A percentile compares a stretch with the other conserved stretches of the same genome.
Evolutionary conservation across 2,113 vertebrate species (phyloP).

Genomic region (Crypturellus undulatus): DNA sequence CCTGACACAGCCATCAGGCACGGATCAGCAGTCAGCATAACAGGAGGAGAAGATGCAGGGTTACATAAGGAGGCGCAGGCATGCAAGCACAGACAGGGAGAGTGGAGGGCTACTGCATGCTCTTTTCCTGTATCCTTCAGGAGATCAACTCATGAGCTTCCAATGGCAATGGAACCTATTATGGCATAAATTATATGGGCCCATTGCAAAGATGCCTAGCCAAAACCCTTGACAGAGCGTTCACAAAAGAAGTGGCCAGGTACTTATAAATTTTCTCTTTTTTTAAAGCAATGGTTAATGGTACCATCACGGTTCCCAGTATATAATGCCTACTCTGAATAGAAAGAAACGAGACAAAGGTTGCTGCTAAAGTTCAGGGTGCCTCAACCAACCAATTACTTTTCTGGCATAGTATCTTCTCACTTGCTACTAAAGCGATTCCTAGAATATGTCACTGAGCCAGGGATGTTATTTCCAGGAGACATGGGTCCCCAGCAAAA

Average conservation of each 20-base stretch:
- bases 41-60: slow-evolving; percentile 53
- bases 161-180: neutral
- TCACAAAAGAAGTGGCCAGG: neutral
- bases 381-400: neutral
- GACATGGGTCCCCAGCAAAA: neutral
- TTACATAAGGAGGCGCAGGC: slow-evolving; percentile 63
- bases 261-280: neutral
- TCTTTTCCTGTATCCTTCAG: neutral
- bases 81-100: slow-evolving; percentile 34
- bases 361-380: neutral
- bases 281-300: neutral
- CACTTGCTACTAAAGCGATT: neutral
- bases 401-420: neutral
- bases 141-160: neutral
- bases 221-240: neutral
- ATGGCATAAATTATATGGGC: neutral
- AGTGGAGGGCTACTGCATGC: neutral
- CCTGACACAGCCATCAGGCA: slow-evolving; percentile 68
- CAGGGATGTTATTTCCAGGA: neutral
- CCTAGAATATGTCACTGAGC: neutral
- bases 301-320: neutral
- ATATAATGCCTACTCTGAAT: neutral
- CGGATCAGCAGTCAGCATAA: slow-evolving; percentile 73
- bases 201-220: neutral
- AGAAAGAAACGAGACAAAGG: neutral